A percentile compares a stretch with the other conserved stretches of the same genome.
phyloP scores from a whole-genome alignment of 2,888 invertebrate species.

The Masnerella sp. region DNA sequence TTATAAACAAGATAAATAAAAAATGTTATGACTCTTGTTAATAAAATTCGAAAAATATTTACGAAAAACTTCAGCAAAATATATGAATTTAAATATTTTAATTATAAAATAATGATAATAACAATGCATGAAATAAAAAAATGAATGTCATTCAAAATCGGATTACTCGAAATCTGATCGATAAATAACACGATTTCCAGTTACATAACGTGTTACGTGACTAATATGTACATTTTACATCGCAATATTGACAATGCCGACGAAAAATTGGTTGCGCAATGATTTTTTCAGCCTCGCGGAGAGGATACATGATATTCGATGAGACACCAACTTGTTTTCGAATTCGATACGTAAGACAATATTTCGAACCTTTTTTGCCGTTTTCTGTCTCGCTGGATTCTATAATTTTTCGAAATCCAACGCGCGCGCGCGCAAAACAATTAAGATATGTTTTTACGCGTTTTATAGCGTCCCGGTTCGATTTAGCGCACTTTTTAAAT shows the following conservation, averaged over 20 bases:
- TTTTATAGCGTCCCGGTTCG: neutral
- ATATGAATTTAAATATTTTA: neutral
- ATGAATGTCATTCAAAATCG: neutral
- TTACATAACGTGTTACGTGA: conserved; percentile 20
- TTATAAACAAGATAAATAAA: too few species aligned
- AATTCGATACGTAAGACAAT: conserved; percentile 1
- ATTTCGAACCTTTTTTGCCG: too few species aligned
- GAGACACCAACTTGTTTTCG: conserved; percentile 6
- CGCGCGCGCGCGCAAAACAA: too few species aligned
- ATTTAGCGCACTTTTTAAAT: neutral
- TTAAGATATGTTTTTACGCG: too few species aligned
- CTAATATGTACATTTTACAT: conserved; percentile 9
- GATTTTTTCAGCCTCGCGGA: conserved; percentile 9
- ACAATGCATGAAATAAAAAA: neutral
- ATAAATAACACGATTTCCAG: conserved; percentile 3
- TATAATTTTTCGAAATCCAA: too few species aligned
- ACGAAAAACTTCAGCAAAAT: too few species aligned
- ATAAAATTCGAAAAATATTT: too few species aligned
- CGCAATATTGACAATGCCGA: conserved; percentile 21
- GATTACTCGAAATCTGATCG: conserved; percentile 7
- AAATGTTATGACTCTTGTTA: too few species aligned
- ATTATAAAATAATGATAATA: neutral
- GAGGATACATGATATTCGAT: conserved; percentile 13
- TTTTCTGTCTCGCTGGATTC: neutral
- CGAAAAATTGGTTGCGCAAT: conserved; percentile 11